phyloP scores from a whole-genome alignment of 2,888 invertebrate species.

The Lasioglossum vierecki region DNA sequence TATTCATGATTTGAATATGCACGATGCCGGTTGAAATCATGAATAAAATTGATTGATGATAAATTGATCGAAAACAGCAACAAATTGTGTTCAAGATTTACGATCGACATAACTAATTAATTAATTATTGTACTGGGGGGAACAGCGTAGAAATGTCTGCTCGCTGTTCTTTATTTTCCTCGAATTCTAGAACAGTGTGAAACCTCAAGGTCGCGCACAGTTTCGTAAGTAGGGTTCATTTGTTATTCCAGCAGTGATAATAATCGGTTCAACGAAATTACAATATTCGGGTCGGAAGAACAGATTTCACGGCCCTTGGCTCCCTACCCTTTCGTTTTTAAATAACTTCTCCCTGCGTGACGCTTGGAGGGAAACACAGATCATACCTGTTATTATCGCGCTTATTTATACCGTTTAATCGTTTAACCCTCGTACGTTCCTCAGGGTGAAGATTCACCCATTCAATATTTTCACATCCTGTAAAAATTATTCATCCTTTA shows the following conservation, averaged over 20 bases:
- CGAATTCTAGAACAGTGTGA: background rate
- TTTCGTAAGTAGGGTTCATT: conserved; percentile 14
- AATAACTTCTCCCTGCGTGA: background rate
- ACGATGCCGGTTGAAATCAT: too few species aligned
- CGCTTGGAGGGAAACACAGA: background rate
- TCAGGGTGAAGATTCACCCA: too few species aligned
- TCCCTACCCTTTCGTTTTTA: background rate
- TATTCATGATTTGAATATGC: too few species aligned
- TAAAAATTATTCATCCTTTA: too few species aligned
- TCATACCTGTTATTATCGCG: background rate
- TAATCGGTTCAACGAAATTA: background rate
- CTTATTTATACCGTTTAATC: background rate
- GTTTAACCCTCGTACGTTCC: background rate
- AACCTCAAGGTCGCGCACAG: conserved; percentile 5
- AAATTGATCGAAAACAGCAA: too few species aligned
- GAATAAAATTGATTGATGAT: too few species aligned
- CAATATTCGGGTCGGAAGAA: background rate
- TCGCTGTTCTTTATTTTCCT: background rate
- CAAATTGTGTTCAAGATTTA: too few species aligned
- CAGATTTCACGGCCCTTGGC: conserved; percentile 15
- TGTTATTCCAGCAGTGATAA: background rate
- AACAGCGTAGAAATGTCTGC: background rate
- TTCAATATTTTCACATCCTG: too few species aligned
- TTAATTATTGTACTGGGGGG: background rate
- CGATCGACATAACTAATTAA: too few species aligned